Evolutionary conservation across 2,113 vertebrate species (phyloP).

Genomic region (Panthera leo): DNA sequence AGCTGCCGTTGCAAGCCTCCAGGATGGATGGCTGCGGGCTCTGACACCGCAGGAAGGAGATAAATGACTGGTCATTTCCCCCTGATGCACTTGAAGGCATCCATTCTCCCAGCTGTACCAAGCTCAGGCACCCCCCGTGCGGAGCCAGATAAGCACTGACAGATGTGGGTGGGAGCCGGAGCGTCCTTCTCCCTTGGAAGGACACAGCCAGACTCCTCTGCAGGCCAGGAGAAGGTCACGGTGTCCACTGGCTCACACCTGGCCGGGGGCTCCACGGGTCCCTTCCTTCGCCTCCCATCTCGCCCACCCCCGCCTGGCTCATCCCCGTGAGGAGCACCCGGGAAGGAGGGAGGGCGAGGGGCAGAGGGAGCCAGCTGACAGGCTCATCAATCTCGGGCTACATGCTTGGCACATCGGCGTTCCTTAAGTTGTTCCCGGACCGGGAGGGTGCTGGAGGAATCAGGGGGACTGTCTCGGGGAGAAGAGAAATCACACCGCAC

Average conservation of each 20-base stretch:
- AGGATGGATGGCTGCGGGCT: conserved; percentile 88
- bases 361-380: conserved; percentile 82
- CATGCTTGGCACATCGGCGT: conserved; percentile 80
- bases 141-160: conserved; percentile 83
- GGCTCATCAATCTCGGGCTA: conserved; percentile 86
- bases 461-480: conserved; percentile 46
- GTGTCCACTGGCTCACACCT: conserved; percentile 85
- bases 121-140: conserved; percentile 80
- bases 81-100: conserved; percentile 85
- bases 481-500: conserved; percentile 61
- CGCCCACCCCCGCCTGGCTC: conserved; percentile 67
- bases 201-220: conserved; percentile 77
- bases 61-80: conserved; percentile 88
- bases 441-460: conserved; percentile 26
- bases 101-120: conserved; percentile 84
- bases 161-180: conserved; percentile 80
- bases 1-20: conserved; percentile 77
- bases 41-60: conserved; percentile 85
- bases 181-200: conserved; percentile 80
- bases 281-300: not conserved
- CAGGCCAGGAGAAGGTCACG: conserved; percentile 77
- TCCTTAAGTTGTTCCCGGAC: conserved; percentile 75
- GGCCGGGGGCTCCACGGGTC: conserved; percentile 79
- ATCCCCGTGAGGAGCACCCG: conserved; percentile 78
- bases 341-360: conserved; percentile 57